phyloP scores from a whole-genome alignment of 2,113 vertebrate genomes.

The Lanius ludovicianus region DNA sequence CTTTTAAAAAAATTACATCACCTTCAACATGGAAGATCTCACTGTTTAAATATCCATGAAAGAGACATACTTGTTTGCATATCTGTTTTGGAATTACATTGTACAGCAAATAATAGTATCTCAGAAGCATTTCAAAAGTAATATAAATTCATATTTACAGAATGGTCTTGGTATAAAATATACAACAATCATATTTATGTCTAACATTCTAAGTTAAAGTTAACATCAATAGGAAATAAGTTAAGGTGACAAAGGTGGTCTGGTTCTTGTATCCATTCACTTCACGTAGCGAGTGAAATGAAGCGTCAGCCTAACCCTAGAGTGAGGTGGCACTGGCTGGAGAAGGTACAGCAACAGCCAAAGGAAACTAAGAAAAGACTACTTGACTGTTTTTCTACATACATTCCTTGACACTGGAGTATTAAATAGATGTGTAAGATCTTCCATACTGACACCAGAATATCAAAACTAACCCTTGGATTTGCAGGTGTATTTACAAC shows the following conservation, averaged over 20 bases:
- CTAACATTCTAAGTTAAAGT: slow-evolving; percentile 76
- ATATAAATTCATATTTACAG: slow-evolving; percentile 79
- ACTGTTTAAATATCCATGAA: slow-evolving; percentile 82
- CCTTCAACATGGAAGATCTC: slow-evolving; percentile 85
- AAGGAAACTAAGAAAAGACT: slow-evolving; percentile 71
- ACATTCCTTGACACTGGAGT: slow-evolving; percentile 71
- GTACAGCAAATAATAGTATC: slow-evolving; percentile 80
- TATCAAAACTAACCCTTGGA: slow-evolving; percentile 81
- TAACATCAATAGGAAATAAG: slow-evolving; percentile 76
- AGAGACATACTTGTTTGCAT: slow-evolving; percentile 80
- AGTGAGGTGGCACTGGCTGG: slow-evolving; percentile 68
- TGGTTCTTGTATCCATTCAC: slow-evolving; percentile 74
- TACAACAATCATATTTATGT: slow-evolving; percentile 77
- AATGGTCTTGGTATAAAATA: slow-evolving; percentile 79
- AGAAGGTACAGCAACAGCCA: slow-evolving; percentile 75
- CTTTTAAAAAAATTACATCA: slow-evolving; percentile 82
- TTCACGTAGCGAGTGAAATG: slow-evolving; percentile 68
- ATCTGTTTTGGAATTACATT: slow-evolving; percentile 78
- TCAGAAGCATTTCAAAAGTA: slow-evolving; percentile 82
- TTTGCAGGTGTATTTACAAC: slow-evolving; percentile 81
- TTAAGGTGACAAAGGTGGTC: slow-evolving; percentile 77
- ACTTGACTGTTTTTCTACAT: slow-evolving; percentile 71
- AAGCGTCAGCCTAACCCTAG: slow-evolving; percentile 68
- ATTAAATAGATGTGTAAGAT: slow-evolving; percentile 78
- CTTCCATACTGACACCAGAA: slow-evolving; percentile 81